Evolutionary conservation across 2,113 vertebrate species (phyloP).

Genomic region (Spea multiplicata): DNA sequence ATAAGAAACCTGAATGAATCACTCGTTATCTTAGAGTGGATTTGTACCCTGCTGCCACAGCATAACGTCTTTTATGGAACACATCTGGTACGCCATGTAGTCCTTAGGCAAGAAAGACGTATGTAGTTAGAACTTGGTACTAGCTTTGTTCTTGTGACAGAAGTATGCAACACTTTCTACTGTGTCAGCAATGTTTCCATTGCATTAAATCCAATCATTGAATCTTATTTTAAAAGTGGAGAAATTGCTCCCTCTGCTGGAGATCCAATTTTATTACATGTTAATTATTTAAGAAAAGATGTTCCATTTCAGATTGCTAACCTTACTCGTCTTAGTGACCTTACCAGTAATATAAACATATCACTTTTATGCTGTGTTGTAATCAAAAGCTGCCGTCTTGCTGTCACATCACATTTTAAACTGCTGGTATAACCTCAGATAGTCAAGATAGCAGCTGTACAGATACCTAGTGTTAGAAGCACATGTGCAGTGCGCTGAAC

Average conservation of each 20-base stretch:
- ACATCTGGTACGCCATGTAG: neutral
- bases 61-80: neutral
- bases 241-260: constrained; percentile 31
- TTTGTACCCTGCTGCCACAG: neutral
- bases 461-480: too few species aligned
- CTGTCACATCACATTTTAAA: too few species aligned
- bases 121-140: constrained; percentile 11
- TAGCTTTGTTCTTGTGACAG: constrained; percentile 24
- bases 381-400: too few species aligned
- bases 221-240: neutral
- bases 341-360: too few species aligned
- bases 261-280: neutral
- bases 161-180: constrained; percentile 22
- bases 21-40: neutral
- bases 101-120: constrained; percentile 14
- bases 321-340: too few species aligned
- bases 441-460: too few species aligned
- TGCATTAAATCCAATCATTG: neutral
- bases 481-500: too few species aligned
- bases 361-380: too few species aligned
- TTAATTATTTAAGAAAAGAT: too few species aligned
- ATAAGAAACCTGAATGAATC: neutral
- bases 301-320: too few species aligned
- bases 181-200: constrained; percentile 27
- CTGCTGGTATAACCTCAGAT: too few species aligned